A percentile compares a stretch with the other conserved stretches of the same genome.
These are phyloP conservation scores for Microvelia longipes DNA, from an alignment of 1,140 invertebrate genomes.

Conservation along the genomic window DNA sequence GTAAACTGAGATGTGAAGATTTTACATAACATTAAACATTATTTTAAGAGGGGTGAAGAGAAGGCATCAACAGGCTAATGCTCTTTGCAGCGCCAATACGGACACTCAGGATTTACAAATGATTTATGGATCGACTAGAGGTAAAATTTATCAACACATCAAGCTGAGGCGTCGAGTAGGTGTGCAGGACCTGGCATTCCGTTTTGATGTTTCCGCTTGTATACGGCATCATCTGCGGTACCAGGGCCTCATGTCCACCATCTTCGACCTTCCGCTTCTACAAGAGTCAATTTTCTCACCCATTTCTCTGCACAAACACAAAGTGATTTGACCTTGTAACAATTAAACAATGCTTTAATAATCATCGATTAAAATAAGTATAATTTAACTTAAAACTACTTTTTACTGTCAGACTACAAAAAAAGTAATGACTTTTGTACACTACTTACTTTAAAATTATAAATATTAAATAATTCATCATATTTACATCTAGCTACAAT, in stretches of 20 bases:
- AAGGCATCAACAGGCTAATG: not conserved
- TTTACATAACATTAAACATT: not conserved
- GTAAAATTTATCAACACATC: not conserved
- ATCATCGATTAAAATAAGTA: too few relatives aligned
- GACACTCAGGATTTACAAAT: too few relatives aligned
- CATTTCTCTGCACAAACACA: not conserved
- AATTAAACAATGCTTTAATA: too few relatives aligned
- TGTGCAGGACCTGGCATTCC: not conserved
- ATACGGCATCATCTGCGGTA: not conserved
- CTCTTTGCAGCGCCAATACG: not conserved
- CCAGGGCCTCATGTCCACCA: not conserved
- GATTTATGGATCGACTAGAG: too few relatives aligned
- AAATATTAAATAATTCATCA: too few relatives aligned
- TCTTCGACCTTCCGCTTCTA: not conserved
- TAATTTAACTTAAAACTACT: too few relatives aligned
- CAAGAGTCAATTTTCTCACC: not conserved
- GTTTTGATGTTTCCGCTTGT: not conserved
- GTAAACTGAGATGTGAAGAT: not conserved
- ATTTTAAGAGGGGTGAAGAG: not conserved
- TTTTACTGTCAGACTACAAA: too few relatives aligned
- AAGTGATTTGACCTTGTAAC: not conserved
- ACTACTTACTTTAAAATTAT: too few relatives aligned
- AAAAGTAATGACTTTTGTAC: too few relatives aligned
- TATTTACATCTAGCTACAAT: too few relatives aligned
- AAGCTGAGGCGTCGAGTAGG: not conserved